phyloP scores from a whole-genome alignment of 2,797 vertebrate species.

The Pseudomugil tenellus region DNA sequence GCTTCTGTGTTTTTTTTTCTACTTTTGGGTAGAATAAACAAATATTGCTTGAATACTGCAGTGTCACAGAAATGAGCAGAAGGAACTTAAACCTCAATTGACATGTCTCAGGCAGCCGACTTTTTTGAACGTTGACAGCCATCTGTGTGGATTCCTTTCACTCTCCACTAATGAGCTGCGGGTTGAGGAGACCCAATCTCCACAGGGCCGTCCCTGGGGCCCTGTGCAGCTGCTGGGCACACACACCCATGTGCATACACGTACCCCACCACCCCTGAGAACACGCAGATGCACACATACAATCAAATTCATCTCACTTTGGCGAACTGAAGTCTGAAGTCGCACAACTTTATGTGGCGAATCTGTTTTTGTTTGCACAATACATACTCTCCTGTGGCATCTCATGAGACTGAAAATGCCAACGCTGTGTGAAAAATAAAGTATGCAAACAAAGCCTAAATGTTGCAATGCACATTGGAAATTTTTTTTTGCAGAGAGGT shows the following conservation, averaged over 20 bases:
- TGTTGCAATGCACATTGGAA: conserved; percentile 45
- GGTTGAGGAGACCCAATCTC: conserved; percentile 83
- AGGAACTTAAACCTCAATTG: conserved; percentile 87
- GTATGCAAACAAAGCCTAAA: conserved; percentile 48
- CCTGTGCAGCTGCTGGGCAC: conserved; percentile 83
- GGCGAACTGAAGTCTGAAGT: conserved; percentile 74
- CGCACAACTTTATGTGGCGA: conserved; percentile 65
- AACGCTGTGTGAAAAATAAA: conserved; percentile 36
- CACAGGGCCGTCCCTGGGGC: conserved; percentile 83
- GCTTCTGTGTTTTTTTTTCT: conserved; percentile 78
- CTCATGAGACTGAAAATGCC: conserved; percentile 44
- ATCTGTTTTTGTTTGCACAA: conserved; percentile 55
- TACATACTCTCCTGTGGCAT: conserved; percentile 48
- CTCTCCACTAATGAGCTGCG: conserved; percentile 87
- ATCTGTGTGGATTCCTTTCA: conserved; percentile 88
- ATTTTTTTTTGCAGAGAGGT: conserved; percentile 7
- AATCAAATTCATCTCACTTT: conserved; percentile 62
- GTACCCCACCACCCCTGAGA: conserved; percentile 10
- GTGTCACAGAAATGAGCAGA: conserved; percentile 84
- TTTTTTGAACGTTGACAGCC: conserved; percentile 87
- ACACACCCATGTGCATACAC: conserved; percentile 51
- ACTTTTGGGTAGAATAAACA: conserved; percentile 81
- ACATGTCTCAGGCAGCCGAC: conserved; percentile 83
- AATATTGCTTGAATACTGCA: conserved; percentile 83
- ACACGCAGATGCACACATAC: conserved; percentile 39